A percentile compares a stretch with the other conserved stretches of the same genome.
Evolutionary conservation across 1,140 invertebrate species (phyloP).

Genomic region (Drosophila lacertosa): DNA sequence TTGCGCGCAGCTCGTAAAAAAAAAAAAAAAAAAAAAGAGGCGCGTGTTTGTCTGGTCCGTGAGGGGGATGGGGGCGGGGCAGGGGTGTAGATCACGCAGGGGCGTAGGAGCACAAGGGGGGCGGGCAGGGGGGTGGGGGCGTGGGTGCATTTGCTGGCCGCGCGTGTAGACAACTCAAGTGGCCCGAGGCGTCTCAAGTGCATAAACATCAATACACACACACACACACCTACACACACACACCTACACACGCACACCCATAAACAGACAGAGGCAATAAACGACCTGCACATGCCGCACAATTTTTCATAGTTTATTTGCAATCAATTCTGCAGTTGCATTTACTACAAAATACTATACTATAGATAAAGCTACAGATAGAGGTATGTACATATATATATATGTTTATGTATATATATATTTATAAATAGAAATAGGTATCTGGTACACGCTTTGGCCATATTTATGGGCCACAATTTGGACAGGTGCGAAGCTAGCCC

Average conservation of each 20-base stretch:
- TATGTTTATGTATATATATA: no score
- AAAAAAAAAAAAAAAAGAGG: constrained; percentile 60
- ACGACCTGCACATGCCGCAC: constrained; percentile 31
- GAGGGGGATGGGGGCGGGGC: neutral
- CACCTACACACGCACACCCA: neutral
- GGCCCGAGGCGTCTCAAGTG: constrained; percentile 64
- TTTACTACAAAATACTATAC: constrained; percentile 14
- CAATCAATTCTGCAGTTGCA: constrained; percentile 38
- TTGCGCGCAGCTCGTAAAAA: constrained; percentile 59
- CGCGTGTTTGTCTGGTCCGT: constrained; percentile 29
- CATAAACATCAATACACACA: constrained; percentile 46
- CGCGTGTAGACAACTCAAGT: constrained; percentile 73
- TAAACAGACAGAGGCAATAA: neutral
- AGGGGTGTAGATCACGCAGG: neutral
- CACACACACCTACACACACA: constrained; percentile 7
- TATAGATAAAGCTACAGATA: neutral
- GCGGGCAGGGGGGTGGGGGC: neutral
- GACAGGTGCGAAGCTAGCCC: no score
- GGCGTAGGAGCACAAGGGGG: neutral
- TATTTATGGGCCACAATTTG: no score
- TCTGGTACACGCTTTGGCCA: no score
- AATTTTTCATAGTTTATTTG: constrained; percentile 47
- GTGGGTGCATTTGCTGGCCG: constrained; percentile 52
- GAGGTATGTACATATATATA: no score
- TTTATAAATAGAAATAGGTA: no score